Evolutionary conservation across 2,888 invertebrate genomes (phyloP), one percentile per base, ranked within the genome.

Genomic region (Drosophila buzzatii): DNA sequence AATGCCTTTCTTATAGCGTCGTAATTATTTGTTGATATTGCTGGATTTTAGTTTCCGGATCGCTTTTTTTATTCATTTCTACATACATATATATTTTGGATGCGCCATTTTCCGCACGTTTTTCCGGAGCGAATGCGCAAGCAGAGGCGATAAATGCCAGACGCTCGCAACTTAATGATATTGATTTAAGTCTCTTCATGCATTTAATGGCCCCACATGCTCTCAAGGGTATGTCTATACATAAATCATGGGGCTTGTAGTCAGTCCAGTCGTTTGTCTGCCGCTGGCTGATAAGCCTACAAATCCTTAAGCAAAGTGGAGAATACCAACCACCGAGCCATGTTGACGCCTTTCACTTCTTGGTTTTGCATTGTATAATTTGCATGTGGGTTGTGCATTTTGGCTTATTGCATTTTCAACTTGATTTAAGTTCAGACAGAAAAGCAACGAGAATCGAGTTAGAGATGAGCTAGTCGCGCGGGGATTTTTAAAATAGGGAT

Each of bases 51-150:
- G 69, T 70, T 82, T 87, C 89, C 87, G 76, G 72, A 69, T 49
- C 52, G 59, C 39, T 56, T 55, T 35, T 35, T 35, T 55, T 18
- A 18, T 14, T 18, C 23, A n/a, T 5, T 31, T 2, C 9, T 9
- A 31, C 18, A n/a, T 9, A n/a, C 18, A n/a, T 18, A 37, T 53
- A 27, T 41, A 49, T 82, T 59, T 73, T 70, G 66, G 80, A 79
- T 77, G 79, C 82, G 87, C 75, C 70, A 82, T 85, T 81, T 88
- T 84, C 79, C 70, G 74, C 84, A 73, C 56, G 69, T 49, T 70
- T 77, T 76, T 79, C 83, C 69, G 72, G 75, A 49, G 33, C 18
- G 58, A 31, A 37, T 18, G 10, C 45, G 37, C 14, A 20, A 23
- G 10, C 58, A n/a, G 12, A 20, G 45, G 61, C 81, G 73, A 79